A percentile compares a stretch with the other conserved stretches of the same genome.
Evolutionary conservation across 1,140 invertebrate genomes (phyloP).

Genomic region (Anagrus nilaparvatae): DNA sequence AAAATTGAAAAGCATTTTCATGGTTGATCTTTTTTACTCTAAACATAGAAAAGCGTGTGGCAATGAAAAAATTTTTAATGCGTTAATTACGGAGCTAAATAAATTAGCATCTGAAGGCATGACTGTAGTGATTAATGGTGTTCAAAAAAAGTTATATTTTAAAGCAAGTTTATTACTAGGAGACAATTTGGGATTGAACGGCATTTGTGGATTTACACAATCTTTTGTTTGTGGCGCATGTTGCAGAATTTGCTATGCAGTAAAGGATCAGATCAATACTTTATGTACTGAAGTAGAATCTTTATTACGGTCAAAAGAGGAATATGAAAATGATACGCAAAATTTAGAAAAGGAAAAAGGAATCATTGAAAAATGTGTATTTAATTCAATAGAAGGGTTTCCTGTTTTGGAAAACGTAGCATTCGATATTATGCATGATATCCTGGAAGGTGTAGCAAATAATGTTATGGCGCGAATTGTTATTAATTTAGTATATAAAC

Average conservation of each 20-base stretch:
- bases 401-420: background rate
- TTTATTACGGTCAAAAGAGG: constrained; percentile 8
- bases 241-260: constrained; percentile 12
- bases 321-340: constrained; percentile 6
- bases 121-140: background rate
- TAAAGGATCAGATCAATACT: background rate
- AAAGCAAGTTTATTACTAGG: constrained; percentile 7
- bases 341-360: constrained; percentile 6
- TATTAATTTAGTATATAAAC: too few species aligned
- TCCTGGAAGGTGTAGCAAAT: constrained; percentile 1
- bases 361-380: background rate
- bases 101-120: constrained; percentile 5
- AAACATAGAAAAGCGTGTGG: constrained; percentile 7
- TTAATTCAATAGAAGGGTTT: background rate
- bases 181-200: constrained; percentile 12
- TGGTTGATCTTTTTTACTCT: constrained; percentile 2
- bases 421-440: background rate
- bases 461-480: constrained; percentile 10
- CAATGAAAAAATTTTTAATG: constrained; percentile 5
- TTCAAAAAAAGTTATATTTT: constrained; percentile 7
- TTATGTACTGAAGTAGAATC: constrained; percentile 4
- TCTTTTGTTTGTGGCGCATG: constrained; percentile 3
- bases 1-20: constrained; percentile 9
- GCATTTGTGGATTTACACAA: constrained; percentile 9
- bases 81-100: constrained; percentile 4